Conservation (phyloP, 2,797 vertebrate genomes). For the Epinephelus coioides region DNA sequence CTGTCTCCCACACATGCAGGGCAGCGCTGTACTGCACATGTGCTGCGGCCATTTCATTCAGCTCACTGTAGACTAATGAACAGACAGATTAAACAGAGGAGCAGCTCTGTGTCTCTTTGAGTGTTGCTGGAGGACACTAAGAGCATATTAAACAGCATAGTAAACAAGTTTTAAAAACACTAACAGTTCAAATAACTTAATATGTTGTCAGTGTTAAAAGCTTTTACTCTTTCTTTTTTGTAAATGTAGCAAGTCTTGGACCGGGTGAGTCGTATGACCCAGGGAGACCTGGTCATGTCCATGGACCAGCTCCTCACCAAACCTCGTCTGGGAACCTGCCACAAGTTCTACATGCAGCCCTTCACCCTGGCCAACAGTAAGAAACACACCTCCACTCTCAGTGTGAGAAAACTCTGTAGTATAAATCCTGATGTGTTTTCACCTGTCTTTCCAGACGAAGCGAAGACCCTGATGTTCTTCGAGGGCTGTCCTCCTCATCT, state of each 20-base stretch:
- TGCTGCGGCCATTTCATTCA: no score
- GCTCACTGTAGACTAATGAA: no score
- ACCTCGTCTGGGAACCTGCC: conserved; percentile 96
- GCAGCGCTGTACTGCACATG: no score
- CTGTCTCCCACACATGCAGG: no score
- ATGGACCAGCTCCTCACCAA: conserved; percentile 99
- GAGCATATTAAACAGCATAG: no score
- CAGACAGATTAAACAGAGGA: no score
- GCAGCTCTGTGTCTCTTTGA: no score
- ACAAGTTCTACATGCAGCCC: conserved; percentile 97
- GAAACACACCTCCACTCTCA: conserved; percentile 40
- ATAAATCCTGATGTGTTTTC: background rate
- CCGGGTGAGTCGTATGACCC: conserved; percentile 95
- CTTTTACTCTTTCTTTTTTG: background rate
- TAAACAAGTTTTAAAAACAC: no score
- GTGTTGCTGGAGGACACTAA: no score
- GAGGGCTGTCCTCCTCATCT: conserved; percentile 95
- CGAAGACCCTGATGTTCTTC: conserved; percentile 97
- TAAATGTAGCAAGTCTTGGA: conserved; percentile 94
- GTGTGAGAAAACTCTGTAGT: background rate
- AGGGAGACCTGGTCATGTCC: conserved; percentile 99
- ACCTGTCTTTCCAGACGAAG: conserved; percentile 85
- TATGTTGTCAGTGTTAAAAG: no score
- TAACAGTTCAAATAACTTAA: no score
- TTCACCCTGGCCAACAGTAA: conserved; percentile 94